These are phyloP conservation scores for Drosophila buzzatii DNA, from an alignment of 2,888 invertebrate genomes.

Conservation along the genomic window DNA sequence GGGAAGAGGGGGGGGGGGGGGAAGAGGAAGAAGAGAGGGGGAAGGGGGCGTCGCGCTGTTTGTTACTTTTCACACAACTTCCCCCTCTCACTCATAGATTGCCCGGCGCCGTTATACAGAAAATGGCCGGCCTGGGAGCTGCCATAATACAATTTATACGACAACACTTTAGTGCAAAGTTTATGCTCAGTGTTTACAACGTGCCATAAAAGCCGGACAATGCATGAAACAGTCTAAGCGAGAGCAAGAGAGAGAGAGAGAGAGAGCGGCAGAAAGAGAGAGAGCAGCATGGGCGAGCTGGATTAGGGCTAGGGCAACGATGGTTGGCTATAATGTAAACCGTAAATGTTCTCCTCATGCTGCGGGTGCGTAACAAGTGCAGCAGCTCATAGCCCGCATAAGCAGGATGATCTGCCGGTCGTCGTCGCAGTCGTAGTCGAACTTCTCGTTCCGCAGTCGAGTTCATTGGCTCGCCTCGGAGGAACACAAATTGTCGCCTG, in stretches of 20 bases:
- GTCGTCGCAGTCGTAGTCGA: slow-evolving; percentile 2
- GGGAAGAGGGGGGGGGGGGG: no score
- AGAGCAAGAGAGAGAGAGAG: not conserved
- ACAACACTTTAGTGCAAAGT: slow-evolving; percentile 80
- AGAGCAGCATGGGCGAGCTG: not conserved
- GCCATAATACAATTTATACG: slow-evolving; percentile 81
- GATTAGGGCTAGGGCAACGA: slow-evolving; percentile 59
- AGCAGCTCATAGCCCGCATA: slow-evolving; percentile 52
- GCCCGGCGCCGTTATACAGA: slow-evolving; percentile 22
- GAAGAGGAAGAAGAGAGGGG: no score
- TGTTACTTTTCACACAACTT: slow-evolving; percentile 47
- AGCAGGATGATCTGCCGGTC: slow-evolving; percentile 52
- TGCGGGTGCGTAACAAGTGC: slow-evolving; percentile 74
- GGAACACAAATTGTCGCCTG: slow-evolving; percentile 66
- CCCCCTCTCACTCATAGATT: slow-evolving; percentile 7
- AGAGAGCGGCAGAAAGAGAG: not conserved
- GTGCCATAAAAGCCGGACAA: slow-evolving; percentile 78
- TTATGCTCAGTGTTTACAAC: slow-evolving; percentile 79
- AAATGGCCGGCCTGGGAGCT: slow-evolving; percentile 76
- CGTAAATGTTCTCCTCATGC: slow-evolving; percentile 53
- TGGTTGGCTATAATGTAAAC: slow-evolving; percentile 57
- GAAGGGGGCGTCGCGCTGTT: slow-evolving; percentile 46
- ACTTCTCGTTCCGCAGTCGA: slow-evolving; percentile 6
- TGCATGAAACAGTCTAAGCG: slow-evolving; percentile 33
- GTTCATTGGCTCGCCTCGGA: slow-evolving; percentile 43